Conservation (phyloP, 1,140 invertebrate genomes). For the Nomia melanderi region DNA sequence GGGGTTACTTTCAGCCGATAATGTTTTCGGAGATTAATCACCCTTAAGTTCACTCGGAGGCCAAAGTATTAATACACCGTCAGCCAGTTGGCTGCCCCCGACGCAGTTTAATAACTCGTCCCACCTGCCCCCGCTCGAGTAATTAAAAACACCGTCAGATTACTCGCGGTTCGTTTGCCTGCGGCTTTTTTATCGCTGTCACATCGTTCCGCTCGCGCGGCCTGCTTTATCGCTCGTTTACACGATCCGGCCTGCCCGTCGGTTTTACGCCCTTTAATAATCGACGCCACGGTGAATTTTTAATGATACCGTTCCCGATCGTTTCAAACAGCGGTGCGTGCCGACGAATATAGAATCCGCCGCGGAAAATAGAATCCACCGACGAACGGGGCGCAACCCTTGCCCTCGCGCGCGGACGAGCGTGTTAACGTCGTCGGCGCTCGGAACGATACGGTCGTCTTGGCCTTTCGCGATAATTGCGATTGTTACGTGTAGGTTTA, state of each 20-base stretch:
- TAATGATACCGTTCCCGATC: background rate
- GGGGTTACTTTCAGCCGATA: too few relatives aligned
- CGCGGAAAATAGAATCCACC: background rate
- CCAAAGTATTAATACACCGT: too few relatives aligned
- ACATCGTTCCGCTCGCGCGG: background rate
- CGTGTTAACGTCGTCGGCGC: too few relatives aligned
- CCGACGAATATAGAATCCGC: background rate
- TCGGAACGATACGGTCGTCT: too few relatives aligned
- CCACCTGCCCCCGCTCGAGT: background rate
- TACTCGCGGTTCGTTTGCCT: background rate
- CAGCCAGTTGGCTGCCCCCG: too few relatives aligned
- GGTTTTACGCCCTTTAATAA: too few relatives aligned
- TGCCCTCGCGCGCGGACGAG: background rate
- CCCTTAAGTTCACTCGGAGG: too few relatives aligned
- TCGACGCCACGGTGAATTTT: background rate
- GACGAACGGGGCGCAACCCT: background rate
- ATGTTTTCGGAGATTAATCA: too few relatives aligned
- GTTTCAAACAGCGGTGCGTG: background rate
- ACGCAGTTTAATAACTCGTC: too few relatives aligned
- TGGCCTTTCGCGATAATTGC: too few relatives aligned
- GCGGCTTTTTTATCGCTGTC: background rate
- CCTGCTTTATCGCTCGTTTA: conserved; percentile 1
- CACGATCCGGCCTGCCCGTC: too few relatives aligned
- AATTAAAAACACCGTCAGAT: conserved; percentile 29
- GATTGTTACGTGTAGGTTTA: too few relatives aligned